Evolutionary conservation across 2,113 vertebrate species (phyloP), one percentile per base, ranked within the genome.

Genomic region (Pelobates fuscus): DNA sequence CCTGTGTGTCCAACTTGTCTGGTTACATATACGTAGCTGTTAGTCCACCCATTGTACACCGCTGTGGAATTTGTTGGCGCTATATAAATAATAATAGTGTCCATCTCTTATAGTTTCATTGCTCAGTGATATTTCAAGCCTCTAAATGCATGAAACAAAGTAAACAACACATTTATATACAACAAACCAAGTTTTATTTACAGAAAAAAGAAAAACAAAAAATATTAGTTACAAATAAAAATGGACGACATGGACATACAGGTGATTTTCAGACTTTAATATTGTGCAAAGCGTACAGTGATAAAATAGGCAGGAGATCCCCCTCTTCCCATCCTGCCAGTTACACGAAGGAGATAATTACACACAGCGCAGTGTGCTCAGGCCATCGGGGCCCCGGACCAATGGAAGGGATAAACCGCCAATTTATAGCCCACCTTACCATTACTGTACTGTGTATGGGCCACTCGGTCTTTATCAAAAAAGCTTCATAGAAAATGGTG

Each of bases 161-260:
- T 41, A 41, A 14, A 27, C 7, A 32, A 25, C 24, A 25, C 2
- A 37, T 24, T 78, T 82, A 80, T 81, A 83, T 63, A 63, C 60
- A 82, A 65, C 69, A 80, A 69, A 84, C 74, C 67, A 73, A 58
- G 82, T 77, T 18, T 18, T 75, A n/a, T 78, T 71, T 66, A 59
- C 78, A 83, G 77, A 80, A 75, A 81, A 78, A 83, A 82, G n/a
- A n/a, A n/a, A n/a, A n/a, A n/a, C n/a, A n/a, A 60, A 61, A 57
- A 61, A 61, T 15, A 61, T 61, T 27, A 18, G 18, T 63, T 63
- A 63, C 60, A 63, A 63, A 63, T 63, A 63, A 63, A 63, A 32
- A 63, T 21, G 27, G 29, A 62, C 18, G 18, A 27, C 2, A 18
- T 30, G 30, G 18, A 61, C 5, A 63, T 2, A 30, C 7, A 20